phyloP scores from a whole-genome alignment of 2,113 vertebrate genomes.

The Pterocles orientalis region DNA sequence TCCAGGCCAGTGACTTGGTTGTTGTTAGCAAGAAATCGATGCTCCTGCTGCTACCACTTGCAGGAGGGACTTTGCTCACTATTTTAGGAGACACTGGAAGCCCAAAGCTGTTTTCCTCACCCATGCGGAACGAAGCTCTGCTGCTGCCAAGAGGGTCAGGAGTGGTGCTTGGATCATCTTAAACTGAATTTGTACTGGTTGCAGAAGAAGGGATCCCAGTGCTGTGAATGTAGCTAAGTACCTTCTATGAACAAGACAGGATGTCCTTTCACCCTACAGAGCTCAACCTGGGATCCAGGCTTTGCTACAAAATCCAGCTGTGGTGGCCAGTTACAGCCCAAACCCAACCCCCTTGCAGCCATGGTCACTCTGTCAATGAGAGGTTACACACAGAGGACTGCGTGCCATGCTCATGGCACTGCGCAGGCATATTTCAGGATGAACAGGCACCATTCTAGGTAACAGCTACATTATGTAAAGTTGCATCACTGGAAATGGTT shows the following conservation, averaged over 20 bases:
- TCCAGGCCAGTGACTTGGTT: neutral
- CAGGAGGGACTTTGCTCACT: neutral
- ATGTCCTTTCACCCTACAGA: neutral
- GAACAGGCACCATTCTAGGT: neutral
- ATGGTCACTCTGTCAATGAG: neutral
- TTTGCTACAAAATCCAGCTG: neutral
- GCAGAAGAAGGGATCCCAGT: neutral
- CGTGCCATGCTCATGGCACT: fast-evolving
- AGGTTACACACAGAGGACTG: neutral
- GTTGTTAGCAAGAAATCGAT: neutral
- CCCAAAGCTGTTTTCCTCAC: neutral
- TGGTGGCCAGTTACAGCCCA: neutral
- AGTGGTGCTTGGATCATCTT: neutral
- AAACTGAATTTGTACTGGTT: neutral
- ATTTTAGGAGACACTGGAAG: neutral
- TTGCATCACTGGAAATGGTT: neutral
- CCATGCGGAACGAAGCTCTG: neutral
- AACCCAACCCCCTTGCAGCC: fast-evolving
- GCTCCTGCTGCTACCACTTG: neutral
- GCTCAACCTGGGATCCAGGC: neutral
- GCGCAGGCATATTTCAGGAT: neutral
- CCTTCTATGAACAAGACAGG: neutral
- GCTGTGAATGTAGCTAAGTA: neutral
- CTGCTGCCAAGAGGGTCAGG: neutral
- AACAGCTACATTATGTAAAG: neutral